Evolutionary conservation across 2,113 vertebrate genomes (phyloP), one percentile per base, ranked within the genome.

Genomic region (Mohoua ochrocephala): DNA sequence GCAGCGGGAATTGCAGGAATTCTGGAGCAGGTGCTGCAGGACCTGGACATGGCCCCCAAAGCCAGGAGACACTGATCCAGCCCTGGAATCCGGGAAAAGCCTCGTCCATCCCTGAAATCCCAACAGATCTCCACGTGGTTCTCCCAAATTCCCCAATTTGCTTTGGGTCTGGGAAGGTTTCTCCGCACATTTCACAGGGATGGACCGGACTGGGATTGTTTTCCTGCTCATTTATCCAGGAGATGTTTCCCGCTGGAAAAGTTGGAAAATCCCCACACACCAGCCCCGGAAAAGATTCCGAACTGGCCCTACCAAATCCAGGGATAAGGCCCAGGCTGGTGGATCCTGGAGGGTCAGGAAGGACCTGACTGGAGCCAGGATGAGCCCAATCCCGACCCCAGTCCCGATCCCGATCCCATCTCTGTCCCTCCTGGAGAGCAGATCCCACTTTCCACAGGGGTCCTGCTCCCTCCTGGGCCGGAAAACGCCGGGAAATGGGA

Each of bases 81-180:
- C 15, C 31, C 33, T 13, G 67, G 21, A 68, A 67, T 11, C 4
- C 12, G 31, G 39, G 33, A 31, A 19, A 75, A 73, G 35, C 74
- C 61, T 94, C 53, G 9, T 15, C 15, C 10, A 1, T 12, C 64
- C 37, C 41, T 61, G 56, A 26, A 67, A 17, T 19, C 52, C 52
- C 49, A 24, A 1, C 9, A 57, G 21, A 64, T 4, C 64, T 21
- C 4, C 20, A 2, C 3, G 19, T 0, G 8, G 0, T 27, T 16
- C 24, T 31, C 56, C 21, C 3, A 33, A 2, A 11, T 21, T 30
- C 13, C 17, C 6, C 16, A 0, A 0, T 52, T 61, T 56, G 7
- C 37, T 33, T 4, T 2, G 44, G n/a, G 4, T 11, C 73, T 64
- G 15, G 22, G 21, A 26, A 53, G 20, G 13, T 70, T 77, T 53